Evolutionary conservation across 1,140 invertebrate species (phyloP), one percentile per base, ranked within the genome.

Genomic region (Bilobella aurantiaca): DNA sequence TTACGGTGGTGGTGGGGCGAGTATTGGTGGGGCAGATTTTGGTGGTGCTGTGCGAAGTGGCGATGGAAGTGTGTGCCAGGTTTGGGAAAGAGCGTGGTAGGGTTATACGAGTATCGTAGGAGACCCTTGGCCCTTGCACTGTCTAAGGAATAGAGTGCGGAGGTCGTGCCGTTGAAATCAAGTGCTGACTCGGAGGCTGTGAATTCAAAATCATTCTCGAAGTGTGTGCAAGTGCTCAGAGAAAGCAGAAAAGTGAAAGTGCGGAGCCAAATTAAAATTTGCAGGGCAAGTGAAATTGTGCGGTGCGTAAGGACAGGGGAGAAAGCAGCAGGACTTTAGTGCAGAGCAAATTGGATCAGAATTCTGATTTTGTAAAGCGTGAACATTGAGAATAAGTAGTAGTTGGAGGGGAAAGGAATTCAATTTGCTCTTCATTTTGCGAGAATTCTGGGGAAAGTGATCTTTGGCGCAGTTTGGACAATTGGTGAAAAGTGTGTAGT

Each of bases 41-140:
- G n/a, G 65, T 65, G 58, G 46, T 66, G 59, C 30, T 37, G 21
- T n/a, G 30, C n/a, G n/a, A n/a, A 42, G 58, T 75, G 74, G 37
- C 73, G 64, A 73, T 63, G 64, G 58, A 67, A 58, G 60, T 61
- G 67, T 12, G 64, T 71, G 71, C 68, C 46, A 58, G 68, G 63
- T 72, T 71, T 74, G 72, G 79, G 76, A 73, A 78, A 73, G 49
- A 68, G 73, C 49, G 70, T 75, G 66, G 78, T 77, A 62, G 78
- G 76, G 65, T 80, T 80, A 74, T 80, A 81, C 64, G 82, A 76
- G 78, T 81, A 81, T 77, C 80, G 81, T 69, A 82, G 81, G 74
- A 79, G 78, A 77, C 79, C 81, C 74, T 79, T 79, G 25, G 64
- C 31, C 67, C 79, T 77, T 70, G 79, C 78, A 76, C 77, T 70